These are phyloP conservation scores for Pegoplata infirma DNA, from an alignment of 2,888 invertebrate genomes.

Conservation along the genomic window DNA sequence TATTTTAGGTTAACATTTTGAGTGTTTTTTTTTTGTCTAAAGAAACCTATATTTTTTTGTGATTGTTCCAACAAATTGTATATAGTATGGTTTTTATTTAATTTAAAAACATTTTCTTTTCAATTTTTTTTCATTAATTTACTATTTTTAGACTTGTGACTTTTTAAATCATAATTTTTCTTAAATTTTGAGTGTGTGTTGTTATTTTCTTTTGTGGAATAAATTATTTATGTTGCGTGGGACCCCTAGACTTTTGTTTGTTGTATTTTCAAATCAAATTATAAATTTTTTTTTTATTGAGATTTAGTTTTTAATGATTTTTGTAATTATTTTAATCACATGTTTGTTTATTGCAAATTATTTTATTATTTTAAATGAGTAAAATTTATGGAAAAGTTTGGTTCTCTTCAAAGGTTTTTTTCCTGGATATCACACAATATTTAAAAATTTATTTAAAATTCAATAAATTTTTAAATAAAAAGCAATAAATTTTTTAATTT, in stretches of 20 bases:
- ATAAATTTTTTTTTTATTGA: background rate
- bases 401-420: background rate
- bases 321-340: background rate
- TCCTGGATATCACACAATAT: background rate
- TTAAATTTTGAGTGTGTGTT: constrained; percentile 32
- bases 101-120: constrained; percentile 27
- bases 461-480: background rate
- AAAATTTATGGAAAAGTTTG: background rate
- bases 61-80: background rate
- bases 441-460: background rate
- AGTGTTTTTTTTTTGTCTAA: background rate
- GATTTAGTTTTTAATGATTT: constrained; percentile 7
- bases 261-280: constrained; percentile 22
- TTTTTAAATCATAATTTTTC: constrained; percentile 43
- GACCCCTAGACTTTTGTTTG: constrained; percentile 12
- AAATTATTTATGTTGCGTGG: constrained; percentile 56
- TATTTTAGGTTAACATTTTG: constrained; percentile 14
- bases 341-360: background rate
- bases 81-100: background rate
- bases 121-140: constrained; percentile 30
- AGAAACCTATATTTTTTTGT: constrained; percentile 1
- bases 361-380: background rate
- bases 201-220: constrained; percentile 20
- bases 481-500: too few species aligned
- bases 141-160: constrained; percentile 55